These are phyloP conservation scores for Liodrosophila aerea DNA, from an alignment of 2,888 invertebrate genomes.

Conservation along the genomic window DNA sequence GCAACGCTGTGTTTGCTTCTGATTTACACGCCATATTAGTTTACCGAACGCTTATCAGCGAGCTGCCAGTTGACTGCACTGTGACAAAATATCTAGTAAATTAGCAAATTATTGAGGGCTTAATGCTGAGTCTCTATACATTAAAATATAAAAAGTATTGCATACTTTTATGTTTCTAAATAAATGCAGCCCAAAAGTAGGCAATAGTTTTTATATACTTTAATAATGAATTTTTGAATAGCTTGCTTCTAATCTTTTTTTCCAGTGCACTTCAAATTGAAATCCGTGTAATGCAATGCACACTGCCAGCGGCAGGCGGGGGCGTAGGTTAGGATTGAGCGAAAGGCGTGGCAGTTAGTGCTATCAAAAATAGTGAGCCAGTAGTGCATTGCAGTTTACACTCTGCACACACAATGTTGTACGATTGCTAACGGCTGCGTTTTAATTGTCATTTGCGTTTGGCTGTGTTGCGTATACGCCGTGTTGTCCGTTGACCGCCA, in stretches of 20 bases:
- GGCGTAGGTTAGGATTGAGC: background rate
- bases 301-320: background rate
- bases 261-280: conserved; percentile 26
- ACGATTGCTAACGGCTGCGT: conserved; percentile 51
- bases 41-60: conserved; percentile 32
- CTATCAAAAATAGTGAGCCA: conserved; percentile 32
- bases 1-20: conserved; percentile 19
- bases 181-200: too few species aligned
- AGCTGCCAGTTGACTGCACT: background rate
- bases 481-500: conserved; percentile 15
- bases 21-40: conserved; percentile 47
- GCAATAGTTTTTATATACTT: too few species aligned
- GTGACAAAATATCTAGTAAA: background rate
- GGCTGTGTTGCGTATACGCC: conserved; percentile 35
- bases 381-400: conserved; percentile 17
- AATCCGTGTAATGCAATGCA: conserved; percentile 31
- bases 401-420: conserved; percentile 38
- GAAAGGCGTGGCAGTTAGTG: background rate
- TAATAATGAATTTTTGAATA: too few species aligned
- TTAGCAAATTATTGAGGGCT: background rate
- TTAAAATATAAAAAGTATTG: too few species aligned
- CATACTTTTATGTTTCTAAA: too few species aligned
- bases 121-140: too few species aligned
- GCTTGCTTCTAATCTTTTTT: background rate
- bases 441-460: conserved; percentile 52